These are phyloP conservation scores for Corvus moneduloides DNA, from an alignment of 2,113 vertebrate species.

Conservation along the genomic window DNA sequence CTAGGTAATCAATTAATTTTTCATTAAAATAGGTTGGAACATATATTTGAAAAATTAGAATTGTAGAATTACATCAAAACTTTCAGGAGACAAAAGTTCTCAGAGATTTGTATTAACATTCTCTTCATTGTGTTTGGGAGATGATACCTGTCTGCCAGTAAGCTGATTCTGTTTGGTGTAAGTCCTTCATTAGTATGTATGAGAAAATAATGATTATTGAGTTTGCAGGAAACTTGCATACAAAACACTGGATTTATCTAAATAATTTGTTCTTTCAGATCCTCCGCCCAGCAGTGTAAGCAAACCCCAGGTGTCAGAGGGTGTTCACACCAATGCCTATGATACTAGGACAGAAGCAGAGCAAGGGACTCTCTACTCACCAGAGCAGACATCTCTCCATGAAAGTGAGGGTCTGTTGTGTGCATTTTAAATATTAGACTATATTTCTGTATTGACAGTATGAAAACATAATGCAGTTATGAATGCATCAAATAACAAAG, in stretches of 20 bases:
- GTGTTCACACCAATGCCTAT: conserved; percentile 84
- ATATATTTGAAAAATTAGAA: background rate
- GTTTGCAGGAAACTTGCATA: background rate
- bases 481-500: background rate
- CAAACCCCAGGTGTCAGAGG: conserved; percentile 84
- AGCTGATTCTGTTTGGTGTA: background rate
- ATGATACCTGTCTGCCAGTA: background rate
- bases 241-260: background rate
- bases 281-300: conserved; percentile 76
- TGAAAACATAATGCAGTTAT: background rate
- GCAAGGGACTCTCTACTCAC: conserved; percentile 87
- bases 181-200: background rate
- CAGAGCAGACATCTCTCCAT: conserved; percentile 91
- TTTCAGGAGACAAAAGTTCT: background rate
- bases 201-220: background rate
- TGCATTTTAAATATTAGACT: conserved; percentile 68
- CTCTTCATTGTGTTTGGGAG: background rate
- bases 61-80: background rate
- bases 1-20: background rate
- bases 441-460: background rate
- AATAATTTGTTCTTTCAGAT: conserved; percentile 77
- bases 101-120: background rate
- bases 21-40: background rate
- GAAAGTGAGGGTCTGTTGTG: conserved; percentile 98
- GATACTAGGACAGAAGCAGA: conserved; percentile 85